Evolutionary conservation across 35 echinoderm and acorn worm species (phyloP).

Genomic region (Ophioderma brevispina): DNA sequence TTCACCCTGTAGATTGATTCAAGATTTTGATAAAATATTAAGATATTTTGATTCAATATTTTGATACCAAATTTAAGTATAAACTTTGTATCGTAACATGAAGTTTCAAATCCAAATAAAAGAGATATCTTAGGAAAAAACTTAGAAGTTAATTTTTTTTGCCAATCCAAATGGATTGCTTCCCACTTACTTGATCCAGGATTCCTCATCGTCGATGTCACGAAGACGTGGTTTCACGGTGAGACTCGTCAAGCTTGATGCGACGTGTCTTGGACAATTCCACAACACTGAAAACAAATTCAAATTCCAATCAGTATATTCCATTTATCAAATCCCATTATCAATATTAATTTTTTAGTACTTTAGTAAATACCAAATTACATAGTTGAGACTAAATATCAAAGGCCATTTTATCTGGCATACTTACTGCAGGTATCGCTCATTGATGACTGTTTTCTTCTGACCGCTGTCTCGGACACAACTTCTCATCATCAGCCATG

Average conservation of each 20-base stretch:
- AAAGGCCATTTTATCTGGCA: no score
- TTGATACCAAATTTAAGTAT: no score
- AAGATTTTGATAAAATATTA: no score
- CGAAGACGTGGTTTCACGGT: constrained; percentile 89
- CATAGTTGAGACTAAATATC: no score
- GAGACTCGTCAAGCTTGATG: constrained; percentile 86
- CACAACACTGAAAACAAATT: constrained; percentile 54
- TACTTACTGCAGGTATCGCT: constrained; percentile 81
- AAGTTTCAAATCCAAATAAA: background rate
- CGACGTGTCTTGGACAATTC: constrained; percentile 68
- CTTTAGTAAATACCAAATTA: no score
- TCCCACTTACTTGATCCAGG: constrained; percentile 99
- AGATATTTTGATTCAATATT: no score
- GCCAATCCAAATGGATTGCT: background rate
- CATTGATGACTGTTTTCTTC: constrained; percentile 86
- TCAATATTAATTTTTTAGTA: no score
- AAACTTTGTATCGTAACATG: background rate
- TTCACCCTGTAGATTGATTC: no score
- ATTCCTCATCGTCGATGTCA: constrained; percentile 97
- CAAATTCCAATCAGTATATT: no score
- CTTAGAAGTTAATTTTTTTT: background rate
- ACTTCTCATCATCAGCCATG: constrained; percentile 87
- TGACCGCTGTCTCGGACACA: constrained; percentile 72
- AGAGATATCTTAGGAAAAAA: no score
- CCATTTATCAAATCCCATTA: no score